These are phyloP conservation scores for Priapulus caudatus DNA, from an alignment of 2,888 invertebrate species.

Conservation along the genomic window DNA sequence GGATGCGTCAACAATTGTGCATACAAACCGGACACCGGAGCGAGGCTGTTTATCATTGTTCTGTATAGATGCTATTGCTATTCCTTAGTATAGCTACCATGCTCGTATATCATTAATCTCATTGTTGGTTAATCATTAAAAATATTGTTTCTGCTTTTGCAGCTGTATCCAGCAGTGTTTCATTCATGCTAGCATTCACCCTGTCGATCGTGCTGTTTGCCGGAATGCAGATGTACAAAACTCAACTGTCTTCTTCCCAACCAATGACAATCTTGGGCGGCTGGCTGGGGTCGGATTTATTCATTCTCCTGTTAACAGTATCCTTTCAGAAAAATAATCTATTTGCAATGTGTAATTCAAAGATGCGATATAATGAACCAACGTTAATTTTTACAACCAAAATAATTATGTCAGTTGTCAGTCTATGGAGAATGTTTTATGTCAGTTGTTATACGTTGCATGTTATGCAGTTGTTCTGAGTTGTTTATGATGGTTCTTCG, in stretches of 20 bases:
- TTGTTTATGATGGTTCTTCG: no score
- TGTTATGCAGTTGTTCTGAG: no score
- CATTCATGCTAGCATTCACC: slow-evolving; percentile 53
- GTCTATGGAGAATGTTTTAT: slow-evolving; percentile 11
- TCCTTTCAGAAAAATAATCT: slow-evolving; percentile 25
- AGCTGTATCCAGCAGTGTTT: slow-evolving; percentile 38
- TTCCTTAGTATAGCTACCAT: no score
- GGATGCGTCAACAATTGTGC: no score
- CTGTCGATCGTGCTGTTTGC: slow-evolving; percentile 72
- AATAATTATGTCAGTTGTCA: slow-evolving; percentile 9
- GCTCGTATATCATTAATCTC: no score
- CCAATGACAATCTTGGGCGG: slow-evolving; percentile 76
- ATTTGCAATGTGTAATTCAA: background rate
- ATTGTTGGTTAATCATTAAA: no score
- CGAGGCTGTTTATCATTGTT: no score
- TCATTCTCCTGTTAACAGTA: slow-evolving; percentile 70
- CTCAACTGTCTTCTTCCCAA: slow-evolving; percentile 63
- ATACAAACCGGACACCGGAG: no score
- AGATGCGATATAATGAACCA: background rate
- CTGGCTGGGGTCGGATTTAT: slow-evolving; percentile 70
- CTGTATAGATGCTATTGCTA: no score
- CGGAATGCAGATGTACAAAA: slow-evolving; percentile 80
- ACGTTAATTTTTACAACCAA: background rate
- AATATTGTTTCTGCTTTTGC: slow-evolving; percentile 18
- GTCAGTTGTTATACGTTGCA: slow-evolving; percentile 8